Evolutionary conservation across 2,113 vertebrate species (phyloP).

Genomic region (Pelecanoides urinatrix): DNA sequence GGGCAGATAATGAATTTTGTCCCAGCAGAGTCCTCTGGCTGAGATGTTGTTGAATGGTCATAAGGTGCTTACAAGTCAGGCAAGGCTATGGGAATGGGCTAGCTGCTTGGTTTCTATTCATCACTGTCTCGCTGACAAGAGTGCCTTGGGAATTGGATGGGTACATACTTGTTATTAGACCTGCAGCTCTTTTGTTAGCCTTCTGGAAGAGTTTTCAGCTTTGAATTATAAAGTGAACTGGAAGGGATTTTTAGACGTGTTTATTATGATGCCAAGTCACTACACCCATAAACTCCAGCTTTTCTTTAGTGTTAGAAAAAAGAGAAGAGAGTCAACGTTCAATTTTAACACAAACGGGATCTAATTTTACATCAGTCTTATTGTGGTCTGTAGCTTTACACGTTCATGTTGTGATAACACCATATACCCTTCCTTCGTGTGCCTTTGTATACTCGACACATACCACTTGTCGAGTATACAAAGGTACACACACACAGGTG

Average conservation of each 20-base stretch:
- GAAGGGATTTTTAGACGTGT: background rate
- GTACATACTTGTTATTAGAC: background rate
- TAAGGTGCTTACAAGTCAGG: conserved; percentile 8
- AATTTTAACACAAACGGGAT: background rate
- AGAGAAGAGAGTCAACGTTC: background rate
- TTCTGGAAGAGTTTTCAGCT: background rate
- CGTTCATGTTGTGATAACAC: background rate
- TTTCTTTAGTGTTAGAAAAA: background rate
- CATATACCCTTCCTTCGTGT: background rate
- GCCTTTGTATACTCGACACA: background rate
- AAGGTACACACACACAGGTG: background rate
- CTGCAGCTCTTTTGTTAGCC: background rate
- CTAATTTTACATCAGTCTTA: background rate
- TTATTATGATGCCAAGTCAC: background rate
- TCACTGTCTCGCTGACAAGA: background rate
- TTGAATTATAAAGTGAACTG: background rate
- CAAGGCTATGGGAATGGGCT: background rate
- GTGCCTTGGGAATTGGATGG: background rate
- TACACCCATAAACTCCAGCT: background rate
- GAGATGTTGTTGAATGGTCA: background rate
- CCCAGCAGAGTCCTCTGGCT: background rate
- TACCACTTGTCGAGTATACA: background rate
- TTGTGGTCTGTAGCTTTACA: background rate
- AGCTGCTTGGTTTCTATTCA: background rate
- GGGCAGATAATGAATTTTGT: conserved; percentile 7